Percentiles rank a stretch among this genome's conserved stretches.
phyloP scores from a whole-genome alignment of 1,140 invertebrate genomes.

The Halictus rubicundus region DNA sequence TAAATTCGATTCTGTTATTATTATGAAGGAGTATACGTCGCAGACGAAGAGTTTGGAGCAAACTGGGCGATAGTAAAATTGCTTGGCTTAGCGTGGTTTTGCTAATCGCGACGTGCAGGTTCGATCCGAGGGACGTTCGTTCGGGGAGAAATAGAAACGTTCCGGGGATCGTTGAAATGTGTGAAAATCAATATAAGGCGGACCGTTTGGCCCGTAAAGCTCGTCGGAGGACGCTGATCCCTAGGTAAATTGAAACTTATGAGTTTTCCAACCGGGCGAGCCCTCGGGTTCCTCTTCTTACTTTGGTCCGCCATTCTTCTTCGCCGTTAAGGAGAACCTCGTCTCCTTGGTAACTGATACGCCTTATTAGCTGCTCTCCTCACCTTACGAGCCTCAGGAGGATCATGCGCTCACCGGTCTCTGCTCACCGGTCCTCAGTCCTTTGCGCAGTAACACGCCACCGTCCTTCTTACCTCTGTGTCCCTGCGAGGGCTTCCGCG shows the following conservation, averaged over 20 bases:
- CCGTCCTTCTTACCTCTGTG: slow-evolving; percentile 28
- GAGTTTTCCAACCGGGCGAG: slow-evolving; percentile 72
- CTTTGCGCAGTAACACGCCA: slow-evolving; percentile 53
- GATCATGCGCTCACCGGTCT: slow-evolving; percentile 62
- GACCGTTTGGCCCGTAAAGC: slow-evolving; percentile 51
- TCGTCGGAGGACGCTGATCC: slow-evolving; percentile 76
- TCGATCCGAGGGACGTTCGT: neutral
- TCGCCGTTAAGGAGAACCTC: slow-evolving; percentile 67
- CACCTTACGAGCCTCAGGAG: slow-evolving; percentile 67
- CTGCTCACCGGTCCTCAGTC: slow-evolving; percentile 45
- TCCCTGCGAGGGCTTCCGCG: neutral
- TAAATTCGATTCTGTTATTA: too few species aligned
- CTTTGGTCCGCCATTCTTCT: slow-evolving; percentile 70
- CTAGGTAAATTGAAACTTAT: slow-evolving; percentile 80
- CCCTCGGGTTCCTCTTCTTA: slow-evolving; percentile 52
- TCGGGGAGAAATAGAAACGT: neutral
- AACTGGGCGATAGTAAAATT: too few species aligned
- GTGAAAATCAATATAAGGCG: slow-evolving; percentile 69
- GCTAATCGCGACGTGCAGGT: neutral
- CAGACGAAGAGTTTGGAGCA: too few species aligned
- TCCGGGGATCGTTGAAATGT: slow-evolving; percentile 39
- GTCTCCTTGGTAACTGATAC: slow-evolving; percentile 73
- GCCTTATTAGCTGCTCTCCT: slow-evolving; percentile 70
- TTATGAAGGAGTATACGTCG: too few species aligned
- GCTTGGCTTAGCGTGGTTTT: too few species aligned